phyloP scores from a whole-genome alignment of 2,888 invertebrate species.

The Trichopoda pennipes region DNA sequence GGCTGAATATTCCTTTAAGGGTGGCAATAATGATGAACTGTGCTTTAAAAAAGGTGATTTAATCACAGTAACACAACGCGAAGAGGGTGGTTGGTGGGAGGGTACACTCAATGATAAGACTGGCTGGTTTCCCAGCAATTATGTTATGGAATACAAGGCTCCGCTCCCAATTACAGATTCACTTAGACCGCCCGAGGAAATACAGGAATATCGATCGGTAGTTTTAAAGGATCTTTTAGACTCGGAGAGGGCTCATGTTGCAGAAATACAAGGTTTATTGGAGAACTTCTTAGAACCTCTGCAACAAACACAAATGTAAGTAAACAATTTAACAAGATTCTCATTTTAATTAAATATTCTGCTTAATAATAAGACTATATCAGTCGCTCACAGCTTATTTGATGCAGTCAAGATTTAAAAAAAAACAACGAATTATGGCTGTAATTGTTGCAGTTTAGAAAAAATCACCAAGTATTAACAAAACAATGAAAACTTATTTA shows the following conservation, averaged over 20 bases:
- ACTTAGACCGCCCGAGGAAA: slow-evolving; percentile 85
- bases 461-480: too few species aligned
- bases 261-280: slow-evolving; percentile 92
- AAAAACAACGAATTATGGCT: too few species aligned
- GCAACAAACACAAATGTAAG: slow-evolving; percentile 92
- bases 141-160: slow-evolving; percentile 92
- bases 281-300: slow-evolving; percentile 94
- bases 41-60: slow-evolving; percentile 97
- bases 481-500: too few species aligned
- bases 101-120: slow-evolving; percentile 97
- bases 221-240: slow-evolving; percentile 95
- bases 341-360: too few species aligned
- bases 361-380: too few species aligned
- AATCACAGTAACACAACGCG: slow-evolving; percentile 96
- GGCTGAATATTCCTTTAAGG: slow-evolving; percentile 96
- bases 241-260: slow-evolving; percentile 94
- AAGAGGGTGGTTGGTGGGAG: slow-evolving; percentile 99
- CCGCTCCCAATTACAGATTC: slow-evolving; percentile 84
- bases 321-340: slow-evolving; percentile 8
- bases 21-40: slow-evolving; percentile 98
- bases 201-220: slow-evolving; percentile 90
- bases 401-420: too few species aligned
- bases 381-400: too few species aligned
- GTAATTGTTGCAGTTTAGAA: too few species aligned
- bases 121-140: slow-evolving; percentile 99